A percentile compares a stretch with the other conserved stretches of the same genome.
Evolutionary conservation across 2,888 invertebrate species (phyloP).

Genomic region (Monopis laevigella): DNA sequence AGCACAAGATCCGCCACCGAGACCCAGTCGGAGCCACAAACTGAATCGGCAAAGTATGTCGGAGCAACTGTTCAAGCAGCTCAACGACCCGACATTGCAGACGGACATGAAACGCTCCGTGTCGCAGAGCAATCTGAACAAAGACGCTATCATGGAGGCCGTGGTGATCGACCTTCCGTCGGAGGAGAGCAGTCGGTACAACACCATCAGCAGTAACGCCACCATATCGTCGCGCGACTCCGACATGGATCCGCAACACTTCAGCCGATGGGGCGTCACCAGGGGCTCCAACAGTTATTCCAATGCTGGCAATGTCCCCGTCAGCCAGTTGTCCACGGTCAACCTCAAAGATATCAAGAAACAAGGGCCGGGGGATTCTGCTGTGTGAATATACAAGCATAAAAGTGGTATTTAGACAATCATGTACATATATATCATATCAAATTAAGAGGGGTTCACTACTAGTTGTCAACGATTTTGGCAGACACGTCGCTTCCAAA

Average conservation of each 20-base stretch:
- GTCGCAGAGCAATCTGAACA: constrained; percentile 48
- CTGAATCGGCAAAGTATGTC: constrained; percentile 43
- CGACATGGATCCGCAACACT: constrained; percentile 23
- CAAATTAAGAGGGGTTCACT: too few species aligned
- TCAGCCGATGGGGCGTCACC: constrained; percentile 58
- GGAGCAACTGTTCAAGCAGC: constrained; percentile 32
- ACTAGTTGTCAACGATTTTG: too few species aligned
- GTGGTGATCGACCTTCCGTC: constrained; percentile 52
- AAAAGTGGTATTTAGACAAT: neutral
- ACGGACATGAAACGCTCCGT: constrained; percentile 39
- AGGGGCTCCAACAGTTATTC: constrained; percentile 62
- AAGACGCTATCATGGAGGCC: constrained; percentile 49
- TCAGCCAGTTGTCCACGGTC: constrained; percentile 49
- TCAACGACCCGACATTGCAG: constrained; percentile 17
- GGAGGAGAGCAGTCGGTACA: constrained; percentile 29
- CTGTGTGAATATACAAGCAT: constrained; percentile 23
- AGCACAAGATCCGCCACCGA: neutral
- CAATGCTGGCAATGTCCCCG: constrained; percentile 32
- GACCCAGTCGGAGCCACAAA: constrained; percentile 19
- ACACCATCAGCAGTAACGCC: constrained; percentile 32
- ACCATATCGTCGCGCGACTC: constrained; percentile 28
- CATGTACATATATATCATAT: too few species aligned
- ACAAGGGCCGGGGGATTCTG: constrained; percentile 32
- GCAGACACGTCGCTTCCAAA: too few species aligned
- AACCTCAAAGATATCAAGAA: constrained; percentile 32